Base-by-base conservation (phyloP, 2,888 invertebrate genomes). In the Phasia obesa region DNA sequence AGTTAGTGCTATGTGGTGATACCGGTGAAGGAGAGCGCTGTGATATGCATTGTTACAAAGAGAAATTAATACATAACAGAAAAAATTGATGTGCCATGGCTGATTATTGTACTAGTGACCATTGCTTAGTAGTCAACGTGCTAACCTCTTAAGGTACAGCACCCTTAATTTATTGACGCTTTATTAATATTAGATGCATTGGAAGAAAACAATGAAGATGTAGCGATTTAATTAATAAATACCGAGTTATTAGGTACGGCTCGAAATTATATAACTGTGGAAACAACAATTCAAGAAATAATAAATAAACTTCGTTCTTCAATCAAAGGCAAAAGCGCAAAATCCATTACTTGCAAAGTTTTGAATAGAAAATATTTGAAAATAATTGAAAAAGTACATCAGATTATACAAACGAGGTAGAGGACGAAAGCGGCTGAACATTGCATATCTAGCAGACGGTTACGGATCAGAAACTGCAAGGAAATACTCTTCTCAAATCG, bases 141-240 rank as follows among this genome's bases (percentile, higher is more conserved):
- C n/a, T n/a, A n/a, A n/a, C n/a, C n/a, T n/a, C n/a, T n/a, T n/a
- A n/a, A n/a, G n/a, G n/a, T n/a, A n/a, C n/a, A n/a, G n/a, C n/a
- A n/a, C n/a, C n/a, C n/a, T n/a, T 15, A 44, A 23, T 62, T 62
- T 15, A 21, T 59, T 19, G 59, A 38, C 25, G 60, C 60, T 25
- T 23, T 62, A 7, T 5, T 1, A 1, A 1, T 44, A 59, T 2
- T 59, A 2, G 13, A 59, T 9, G 21, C 38, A 2, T 19, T 59
- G 13, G 38, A 59, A 59, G 38, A 9, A 1, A 19, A 13, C 2
- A 11, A 38, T 13, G 59, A 59, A 21, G 9, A 19, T 2, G 15
- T 62, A 23, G 60, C 60, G 21, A 42, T 62, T 5, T 5, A 38
- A 2, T 19, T 60, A 38, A 60, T 60, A 15, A 60, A 38, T 15